Evolutionary conservation across 2,888 invertebrate genomes (phyloP).

Genomic region (Rhaphigaster nebulosa): DNA sequence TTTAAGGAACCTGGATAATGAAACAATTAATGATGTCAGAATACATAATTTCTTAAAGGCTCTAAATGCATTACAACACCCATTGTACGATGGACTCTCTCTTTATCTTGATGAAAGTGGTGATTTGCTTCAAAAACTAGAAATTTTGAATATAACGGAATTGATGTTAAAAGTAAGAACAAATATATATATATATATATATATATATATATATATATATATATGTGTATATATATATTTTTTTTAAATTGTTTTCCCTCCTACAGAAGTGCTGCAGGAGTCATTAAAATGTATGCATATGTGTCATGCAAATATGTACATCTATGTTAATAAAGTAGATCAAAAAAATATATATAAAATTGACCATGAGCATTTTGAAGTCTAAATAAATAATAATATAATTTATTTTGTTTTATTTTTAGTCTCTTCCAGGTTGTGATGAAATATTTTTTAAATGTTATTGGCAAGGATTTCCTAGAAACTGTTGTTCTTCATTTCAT

Average conservation of each 20-base stretch:
- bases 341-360: no score
- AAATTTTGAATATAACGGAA: slow-evolving; percentile 65
- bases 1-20: slow-evolving; percentile 51
- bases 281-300: no score
- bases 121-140: slow-evolving; percentile 62
- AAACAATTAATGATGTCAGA: slow-evolving; percentile 47
- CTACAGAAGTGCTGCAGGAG: no score
- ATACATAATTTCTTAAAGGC: slow-evolving; percentile 64
- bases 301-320: no score
- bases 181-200: background rate
- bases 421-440: slow-evolving; percentile 66
- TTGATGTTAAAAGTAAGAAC: slow-evolving; percentile 65
- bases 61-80: slow-evolving; percentile 65
- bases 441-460: slow-evolving; percentile 66
- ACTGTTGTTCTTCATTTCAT: slow-evolving; percentile 66
- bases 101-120: slow-evolving; percentile 62
- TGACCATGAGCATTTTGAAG: background rate
- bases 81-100: slow-evolving; percentile 65
- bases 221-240: no score
- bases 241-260: background rate
- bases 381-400: background rate
- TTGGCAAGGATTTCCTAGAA: slow-evolving; percentile 66
- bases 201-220: no score
- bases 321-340: background rate
- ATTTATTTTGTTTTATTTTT: slow-evolving; percentile 47